Percentiles rank a stretch among this genome's conserved stretches.
phyloP scores from a whole-genome alignment of 2,113 vertebrate species.

The Scalopus aquaticus region DNA sequence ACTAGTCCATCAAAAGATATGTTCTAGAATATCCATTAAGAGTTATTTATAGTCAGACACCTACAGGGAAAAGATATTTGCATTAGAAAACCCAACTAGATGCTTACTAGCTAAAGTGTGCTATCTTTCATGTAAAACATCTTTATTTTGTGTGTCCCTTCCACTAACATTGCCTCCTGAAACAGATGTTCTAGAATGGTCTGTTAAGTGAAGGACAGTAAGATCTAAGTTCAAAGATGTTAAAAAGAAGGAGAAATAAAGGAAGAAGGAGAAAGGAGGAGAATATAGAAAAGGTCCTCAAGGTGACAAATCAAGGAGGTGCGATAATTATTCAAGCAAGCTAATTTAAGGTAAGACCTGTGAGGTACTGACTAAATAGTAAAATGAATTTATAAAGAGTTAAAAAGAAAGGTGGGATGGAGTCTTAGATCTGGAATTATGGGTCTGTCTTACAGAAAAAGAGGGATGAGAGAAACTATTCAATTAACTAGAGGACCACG shows the following conservation, averaged over 20 bases:
- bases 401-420: neutral
- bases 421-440: neutral
- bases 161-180: neutral
- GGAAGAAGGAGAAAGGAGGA: neutral
- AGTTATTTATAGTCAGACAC: neutral
- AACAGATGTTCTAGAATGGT: neutral
- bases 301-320: neutral
- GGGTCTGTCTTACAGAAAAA: neutral
- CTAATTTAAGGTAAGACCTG: neutral
- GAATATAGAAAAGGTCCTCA: neutral
- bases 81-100: neutral
- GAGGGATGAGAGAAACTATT: neutral
- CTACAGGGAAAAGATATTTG: neutral
- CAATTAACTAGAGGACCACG: neutral
- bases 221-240: neutral
- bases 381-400: neutral
- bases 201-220: neutral
- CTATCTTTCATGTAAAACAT: neutral
- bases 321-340: neutral
- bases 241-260: neutral
- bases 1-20: neutral
- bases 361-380: neutral
- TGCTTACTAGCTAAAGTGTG: neutral
- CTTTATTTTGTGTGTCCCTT: neutral
- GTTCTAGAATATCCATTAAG: neutral